These are phyloP conservation scores for Mimachlamys varia DNA, from an alignment of 2,888 invertebrate genomes.

Conservation along the genomic window DNA sequence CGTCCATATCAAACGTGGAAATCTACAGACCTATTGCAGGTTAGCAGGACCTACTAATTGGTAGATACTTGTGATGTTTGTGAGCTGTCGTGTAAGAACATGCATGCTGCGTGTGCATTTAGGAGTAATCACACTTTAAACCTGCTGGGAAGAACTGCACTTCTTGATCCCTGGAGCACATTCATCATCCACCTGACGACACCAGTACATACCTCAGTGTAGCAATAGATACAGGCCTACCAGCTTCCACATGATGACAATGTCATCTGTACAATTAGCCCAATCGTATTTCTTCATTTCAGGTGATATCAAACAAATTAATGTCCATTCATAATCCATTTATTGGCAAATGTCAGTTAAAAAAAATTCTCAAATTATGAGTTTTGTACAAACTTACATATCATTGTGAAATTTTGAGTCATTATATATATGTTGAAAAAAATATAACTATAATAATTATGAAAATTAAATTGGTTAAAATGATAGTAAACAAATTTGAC, in stretches of 20 bases:
- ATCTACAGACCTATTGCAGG: slow-evolving; percentile 1
- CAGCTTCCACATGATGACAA: not conserved
- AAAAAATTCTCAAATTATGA: too few relatives aligned
- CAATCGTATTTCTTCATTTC: not conserved
- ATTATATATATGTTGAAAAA: too few relatives aligned
- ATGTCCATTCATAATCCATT: too few relatives aligned
- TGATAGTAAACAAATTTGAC: too few relatives aligned
- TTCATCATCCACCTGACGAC: not conserved
- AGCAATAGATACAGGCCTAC: not conserved
- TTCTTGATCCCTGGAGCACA: not conserved
- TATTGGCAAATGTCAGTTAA: too few relatives aligned
- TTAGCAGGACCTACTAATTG: not conserved
- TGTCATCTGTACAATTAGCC: not conserved
- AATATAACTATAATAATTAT: too few relatives aligned
- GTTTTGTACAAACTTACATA: too few relatives aligned
- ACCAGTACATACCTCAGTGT: not conserved
- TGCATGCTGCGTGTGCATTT: slow-evolving; percentile 19
- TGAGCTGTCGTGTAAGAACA: slow-evolving; percentile 22
- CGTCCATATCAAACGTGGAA: not conserved
- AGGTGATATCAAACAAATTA: too few relatives aligned
- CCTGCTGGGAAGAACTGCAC: slow-evolving; percentile 16
- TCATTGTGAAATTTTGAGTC: too few relatives aligned
- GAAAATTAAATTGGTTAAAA: too few relatives aligned
- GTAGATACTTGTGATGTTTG: not conserved
- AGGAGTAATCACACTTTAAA: slow-evolving; percentile 31